Conservation (phyloP, 1,140 invertebrate genomes). For the Polypedilum pembai region DNA sequence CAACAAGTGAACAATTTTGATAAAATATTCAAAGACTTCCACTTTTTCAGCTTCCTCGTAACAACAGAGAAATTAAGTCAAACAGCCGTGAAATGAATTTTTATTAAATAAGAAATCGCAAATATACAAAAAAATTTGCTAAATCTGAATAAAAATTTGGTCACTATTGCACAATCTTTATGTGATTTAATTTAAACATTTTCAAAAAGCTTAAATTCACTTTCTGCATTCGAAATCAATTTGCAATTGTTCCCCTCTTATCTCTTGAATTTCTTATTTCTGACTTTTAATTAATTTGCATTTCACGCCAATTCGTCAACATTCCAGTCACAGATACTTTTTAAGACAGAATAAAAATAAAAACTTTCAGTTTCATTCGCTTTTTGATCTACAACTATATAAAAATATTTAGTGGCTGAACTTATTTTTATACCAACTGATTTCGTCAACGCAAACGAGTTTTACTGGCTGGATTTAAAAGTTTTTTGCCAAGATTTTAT, state of each 20-base stretch:
- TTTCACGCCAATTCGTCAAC: background rate
- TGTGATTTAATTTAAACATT: background rate
- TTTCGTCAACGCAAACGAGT: constrained; percentile 10
- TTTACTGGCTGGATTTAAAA: constrained; percentile 11
- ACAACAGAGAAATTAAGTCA: background rate
- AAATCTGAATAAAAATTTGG: background rate
- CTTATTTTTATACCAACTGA: background rate
- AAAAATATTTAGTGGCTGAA: background rate
- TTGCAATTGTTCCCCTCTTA: background rate
- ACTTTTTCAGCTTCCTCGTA: constrained; percentile 8
- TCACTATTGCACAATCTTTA: background rate
- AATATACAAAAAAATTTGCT: background rate
- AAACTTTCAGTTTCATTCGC: constrained; percentile 3
- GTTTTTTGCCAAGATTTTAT: background rate
- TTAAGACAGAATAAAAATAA: background rate
- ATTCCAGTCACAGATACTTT: background rate
- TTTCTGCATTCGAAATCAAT: background rate
- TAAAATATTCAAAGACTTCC: constrained; percentile 2
- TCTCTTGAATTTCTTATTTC: background rate
- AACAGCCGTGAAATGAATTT: constrained; percentile 4
- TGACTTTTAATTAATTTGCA: background rate
- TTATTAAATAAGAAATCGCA: background rate
- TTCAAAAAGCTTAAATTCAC: too few relatives aligned
- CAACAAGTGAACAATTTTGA: background rate
- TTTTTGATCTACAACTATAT: background rate